Conservation (phyloP, 2,797 vertebrate genomes). For the Diceros bicornis region DNA sequence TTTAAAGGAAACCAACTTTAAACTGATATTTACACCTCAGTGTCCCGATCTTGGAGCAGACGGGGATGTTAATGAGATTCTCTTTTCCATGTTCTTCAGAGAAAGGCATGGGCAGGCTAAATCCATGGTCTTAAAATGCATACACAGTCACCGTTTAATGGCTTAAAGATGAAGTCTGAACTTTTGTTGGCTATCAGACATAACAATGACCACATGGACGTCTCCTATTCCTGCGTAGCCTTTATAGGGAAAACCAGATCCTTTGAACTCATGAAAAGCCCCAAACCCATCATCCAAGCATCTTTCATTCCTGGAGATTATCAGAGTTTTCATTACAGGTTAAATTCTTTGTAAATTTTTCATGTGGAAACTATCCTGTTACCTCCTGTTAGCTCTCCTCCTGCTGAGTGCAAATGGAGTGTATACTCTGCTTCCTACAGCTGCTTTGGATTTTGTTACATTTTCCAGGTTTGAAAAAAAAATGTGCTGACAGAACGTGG, state of each 20-base stretch:
- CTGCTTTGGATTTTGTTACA: conserved; percentile 73
- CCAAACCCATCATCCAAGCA: conserved; percentile 70
- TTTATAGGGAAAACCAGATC: conserved; percentile 73
- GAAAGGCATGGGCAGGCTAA: not conserved
- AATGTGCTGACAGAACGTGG: conserved; percentile 83
- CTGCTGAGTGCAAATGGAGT: conserved; percentile 70
- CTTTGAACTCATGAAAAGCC: conserved; percentile 79
- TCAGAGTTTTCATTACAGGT: conserved; percentile 84
- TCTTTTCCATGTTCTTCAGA: conserved; percentile 34
- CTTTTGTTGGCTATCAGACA: conserved; percentile 71
- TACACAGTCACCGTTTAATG: conserved; percentile 29
- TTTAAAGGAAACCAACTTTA: not conserved
- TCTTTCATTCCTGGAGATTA: conserved; percentile 83
- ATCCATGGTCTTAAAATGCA: conserved; percentile 11
- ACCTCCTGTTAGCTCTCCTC: conserved; percentile 26
- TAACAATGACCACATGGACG: conserved; percentile 73
- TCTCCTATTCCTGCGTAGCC: conserved; percentile 36
- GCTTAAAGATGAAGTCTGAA: conserved; percentile 75
- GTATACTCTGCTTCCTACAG: conserved; percentile 58
- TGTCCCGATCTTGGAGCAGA: not conserved
- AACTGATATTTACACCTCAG: not conserved
- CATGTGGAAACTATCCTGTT: conserved; percentile 65
- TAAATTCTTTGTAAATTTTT: conserved; percentile 71
- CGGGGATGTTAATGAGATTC: not conserved
- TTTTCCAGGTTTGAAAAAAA: conserved; percentile 71